A percentile compares a stretch with the other conserved stretches of the same genome.
phyloP scores from a whole-genome alignment of 2,888 invertebrate genomes.

The Cosmia pyralina region DNA sequence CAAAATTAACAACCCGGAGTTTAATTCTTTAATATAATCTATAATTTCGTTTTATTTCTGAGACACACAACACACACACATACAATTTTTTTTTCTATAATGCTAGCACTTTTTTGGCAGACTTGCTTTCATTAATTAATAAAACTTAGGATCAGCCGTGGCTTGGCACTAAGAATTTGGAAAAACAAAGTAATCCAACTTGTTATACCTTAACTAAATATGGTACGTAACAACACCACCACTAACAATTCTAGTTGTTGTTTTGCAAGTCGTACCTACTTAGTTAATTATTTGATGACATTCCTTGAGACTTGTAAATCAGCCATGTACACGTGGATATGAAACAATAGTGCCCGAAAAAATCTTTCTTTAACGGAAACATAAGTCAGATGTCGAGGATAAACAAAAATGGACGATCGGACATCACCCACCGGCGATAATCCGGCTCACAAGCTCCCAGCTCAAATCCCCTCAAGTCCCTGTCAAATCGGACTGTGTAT shows the following conservation, averaged over 20 bases:
- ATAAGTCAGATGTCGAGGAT: conserved; percentile 19
- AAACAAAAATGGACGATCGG: conserved; percentile 29
- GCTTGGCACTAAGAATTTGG: no score
- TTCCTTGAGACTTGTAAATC: not conserved
- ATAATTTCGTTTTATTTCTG: not conserved
- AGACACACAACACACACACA: not conserved
- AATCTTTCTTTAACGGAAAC: conserved; percentile 1
- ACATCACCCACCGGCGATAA: conserved; percentile 36
- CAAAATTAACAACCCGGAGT: conserved; percentile 5
- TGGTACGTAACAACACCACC: no score
- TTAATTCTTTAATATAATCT: not conserved
- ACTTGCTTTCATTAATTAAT: not conserved
- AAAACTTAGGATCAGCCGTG: not conserved
- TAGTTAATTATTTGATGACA: not conserved
- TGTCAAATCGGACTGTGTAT: conserved; percentile 36
- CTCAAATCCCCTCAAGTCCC: no score
- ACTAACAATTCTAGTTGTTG: not conserved
- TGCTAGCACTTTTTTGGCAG: not conserved
- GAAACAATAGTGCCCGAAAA: not conserved
- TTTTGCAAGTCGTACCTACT: not conserved
- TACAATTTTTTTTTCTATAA: not conserved
- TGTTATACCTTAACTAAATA: no score
- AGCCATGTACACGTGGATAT: not conserved
- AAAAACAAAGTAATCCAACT: not conserved
- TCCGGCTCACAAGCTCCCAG: conserved; percentile 29